Base-by-base conservation (phyloP, 2,113 vertebrate genomes). In the Ciconia stormi region DNA sequence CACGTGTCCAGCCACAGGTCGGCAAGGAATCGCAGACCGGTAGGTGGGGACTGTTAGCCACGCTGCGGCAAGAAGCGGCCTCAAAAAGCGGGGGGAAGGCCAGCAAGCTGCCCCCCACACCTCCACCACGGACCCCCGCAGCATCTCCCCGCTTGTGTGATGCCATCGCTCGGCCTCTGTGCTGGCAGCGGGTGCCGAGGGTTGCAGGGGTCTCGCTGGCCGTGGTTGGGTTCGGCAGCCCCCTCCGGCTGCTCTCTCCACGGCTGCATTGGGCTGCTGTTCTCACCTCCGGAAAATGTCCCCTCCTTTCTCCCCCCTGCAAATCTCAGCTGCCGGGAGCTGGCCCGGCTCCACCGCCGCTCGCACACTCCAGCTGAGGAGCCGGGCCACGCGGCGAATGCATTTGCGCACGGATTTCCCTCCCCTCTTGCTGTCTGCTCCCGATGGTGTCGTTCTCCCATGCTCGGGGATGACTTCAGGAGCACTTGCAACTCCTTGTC, bases 401-500 rank as follows among this genome's bases (percentile, higher is more conserved):
- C 73, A 44, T 95, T 95, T 81, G 58, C 1, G 6, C 87, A 88
- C 0, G 27, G 78, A 79, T 80, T 86, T 71, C 80, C 90, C 80
- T 93, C 76, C 52, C 67, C 38, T 85, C 23, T 66, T 6, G 26
- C 85, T 8, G 20, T 30, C 82, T 80, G 84, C 81, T 82, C 78
- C 59, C n/a, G 2, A 5, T 0, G 1, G 4, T 2, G 65, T 16
- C 4, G 1, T 34, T 89, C 32, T 85, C 61, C 42, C 1, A 0
- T 40, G 61, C 32, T 38, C 2, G 3, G 38, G 32, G 55, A 29
- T 15, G 81, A 32, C 26, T 67, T 42, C 0, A 9, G 90, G 47
- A 90, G 56, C 32, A 0, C 25, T 52, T 3, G 2, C 44, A 49
- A 40, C 40, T 79, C 82, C 56, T 10, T 7, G 27, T 55, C 38